Base-by-base conservation (phyloP, 2,113 vertebrate species). In the Tylochromis polylepis region DNA sequence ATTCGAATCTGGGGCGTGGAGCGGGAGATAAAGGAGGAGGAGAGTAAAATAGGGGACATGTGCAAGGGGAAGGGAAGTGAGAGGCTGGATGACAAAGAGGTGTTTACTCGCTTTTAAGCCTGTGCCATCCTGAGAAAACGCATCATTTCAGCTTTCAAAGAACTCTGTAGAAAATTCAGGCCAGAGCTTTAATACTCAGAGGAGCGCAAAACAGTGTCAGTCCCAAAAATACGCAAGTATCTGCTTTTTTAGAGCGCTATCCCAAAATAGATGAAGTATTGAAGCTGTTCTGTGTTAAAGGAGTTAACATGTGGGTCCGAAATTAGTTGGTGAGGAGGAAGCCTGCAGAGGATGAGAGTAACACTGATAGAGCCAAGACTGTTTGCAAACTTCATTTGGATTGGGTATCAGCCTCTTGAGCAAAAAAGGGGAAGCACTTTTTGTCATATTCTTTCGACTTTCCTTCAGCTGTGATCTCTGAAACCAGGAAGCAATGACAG, bases 61-160 rank as follows among this genome's bases (percentile, higher is more conserved):
- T 62, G 20, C 67, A 85, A 29, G 62, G 51, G 79, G 51, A 87
- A 55, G 9, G 53, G 59, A 20, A 49, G 20, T 36, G 79, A 75
- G 77, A 65, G 51, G 4, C 81, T 86, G 49, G 82, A 79, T 85
- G 84, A 91, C 89, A 89, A 88, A 88, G 62, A 88, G 75, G 86
- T 87, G 81, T 92, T 91, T 90, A 86, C 67, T 79, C 81, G 56
- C 78, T 81, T 86, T 65, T 29, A 81, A 88, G 57, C 27, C 51
- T 10, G 12, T 29, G 53, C 72, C 72, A 31, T 79, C 65, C 18
- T 11, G 43, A 84, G 79, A 81, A 75, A 79, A 81, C 65, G 15
- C 82, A 59, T 89, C 57, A 46, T 56, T 85, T 81, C 56, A 82
- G 87, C 87, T 92, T 94, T 94, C 92, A 89, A 94, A 95, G 95